Conservation (phyloP, 1,140 invertebrate genomes). For the Drosophila pectinifera region DNA sequence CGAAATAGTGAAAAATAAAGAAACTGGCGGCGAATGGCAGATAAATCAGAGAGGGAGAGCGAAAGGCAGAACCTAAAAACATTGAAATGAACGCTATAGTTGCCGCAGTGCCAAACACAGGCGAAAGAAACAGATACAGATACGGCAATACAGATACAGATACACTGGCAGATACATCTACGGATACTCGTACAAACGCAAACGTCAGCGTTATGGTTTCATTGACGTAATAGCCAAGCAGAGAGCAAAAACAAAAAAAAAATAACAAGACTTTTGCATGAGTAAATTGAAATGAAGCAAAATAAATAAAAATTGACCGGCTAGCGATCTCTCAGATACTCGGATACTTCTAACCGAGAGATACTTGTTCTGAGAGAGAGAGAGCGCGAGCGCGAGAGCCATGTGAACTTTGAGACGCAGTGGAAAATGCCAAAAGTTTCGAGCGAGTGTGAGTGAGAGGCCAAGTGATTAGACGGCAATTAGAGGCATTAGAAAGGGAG, state of each 20-base stretch:
- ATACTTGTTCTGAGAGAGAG: slow-evolving; percentile 11
- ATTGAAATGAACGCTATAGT: slow-evolving; percentile 74
- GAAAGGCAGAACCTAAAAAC: slow-evolving; percentile 69
- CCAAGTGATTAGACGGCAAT: slow-evolving; percentile 47
- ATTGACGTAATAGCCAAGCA: slow-evolving; percentile 77
- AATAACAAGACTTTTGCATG: slow-evolving; percentile 37
- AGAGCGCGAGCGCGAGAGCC: slow-evolving; percentile 45
- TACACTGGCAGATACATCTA: slow-evolving; percentile 26
- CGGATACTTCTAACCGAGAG: slow-evolving; percentile 16
- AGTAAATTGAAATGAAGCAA: slow-evolving; percentile 78
- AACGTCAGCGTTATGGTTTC: slow-evolving; percentile 70
- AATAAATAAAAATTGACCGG: slow-evolving; percentile 72
- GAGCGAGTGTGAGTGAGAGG: slow-evolving; percentile 27
- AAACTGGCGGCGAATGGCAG: slow-evolving; percentile 59
- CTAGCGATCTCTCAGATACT: slow-evolving; percentile 53
- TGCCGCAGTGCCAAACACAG: slow-evolving; percentile 63
- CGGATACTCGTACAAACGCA: slow-evolving; percentile 42
- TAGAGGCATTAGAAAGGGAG: slow-evolving; percentile 29
- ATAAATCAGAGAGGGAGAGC: slow-evolving; percentile 65
- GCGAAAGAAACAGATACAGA: slow-evolving; percentile 24
- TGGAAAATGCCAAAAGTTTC: slow-evolving; percentile 76
- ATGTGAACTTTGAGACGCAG: slow-evolving; percentile 76
- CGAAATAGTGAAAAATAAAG: slow-evolving; percentile 54
- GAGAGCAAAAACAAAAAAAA: slow-evolving; percentile 15
- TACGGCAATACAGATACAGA: slow-evolving; percentile 36